A percentile compares a stretch with the other conserved stretches of the same genome.
These are phyloP conservation scores for Gymnorhina tibicen DNA, from an alignment of 2,113 vertebrate genomes.

Conservation along the genomic window DNA sequence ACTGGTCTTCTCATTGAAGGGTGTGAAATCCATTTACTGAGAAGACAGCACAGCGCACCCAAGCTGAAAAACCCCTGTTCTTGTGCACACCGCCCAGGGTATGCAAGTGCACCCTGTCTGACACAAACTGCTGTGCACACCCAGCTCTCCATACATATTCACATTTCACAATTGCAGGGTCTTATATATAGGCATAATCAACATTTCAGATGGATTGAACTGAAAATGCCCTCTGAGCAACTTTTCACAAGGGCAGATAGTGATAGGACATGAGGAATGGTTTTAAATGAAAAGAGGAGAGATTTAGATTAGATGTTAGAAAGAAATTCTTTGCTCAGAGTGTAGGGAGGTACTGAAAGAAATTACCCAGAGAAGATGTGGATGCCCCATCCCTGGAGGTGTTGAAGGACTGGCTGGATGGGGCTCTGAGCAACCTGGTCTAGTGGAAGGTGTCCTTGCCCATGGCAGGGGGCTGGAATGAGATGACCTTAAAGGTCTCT, in stretches of 20 bases:
- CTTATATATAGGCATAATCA: neutral
- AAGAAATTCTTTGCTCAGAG: neutral
- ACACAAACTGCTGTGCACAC: neutral
- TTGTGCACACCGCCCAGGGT: neutral
- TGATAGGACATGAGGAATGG: too few species aligned
- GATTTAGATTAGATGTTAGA: neutral
- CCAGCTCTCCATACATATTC: neutral
- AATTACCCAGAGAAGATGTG: neutral
- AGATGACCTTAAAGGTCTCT: neutral
- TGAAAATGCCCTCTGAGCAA: neutral
- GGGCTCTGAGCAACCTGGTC: neutral
- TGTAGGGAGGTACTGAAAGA: neutral
- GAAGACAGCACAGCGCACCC: neutral
- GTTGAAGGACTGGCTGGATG: neutral
- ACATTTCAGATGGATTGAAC: neutral
- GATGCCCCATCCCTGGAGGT: too few species aligned
- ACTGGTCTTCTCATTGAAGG: neutral
- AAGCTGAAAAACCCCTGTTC: neutral
- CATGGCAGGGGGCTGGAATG: neutral
- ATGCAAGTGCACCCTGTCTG: fast-evolving
- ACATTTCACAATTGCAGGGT: neutral
- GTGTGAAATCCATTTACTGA: neutral
- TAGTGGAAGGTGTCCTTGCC: neutral
- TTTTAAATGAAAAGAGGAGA: neutral
- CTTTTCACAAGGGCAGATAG: neutral